phyloP scores from a whole-genome alignment of 1,140 invertebrate genomes.

The Drosophila yakuba region DNA sequence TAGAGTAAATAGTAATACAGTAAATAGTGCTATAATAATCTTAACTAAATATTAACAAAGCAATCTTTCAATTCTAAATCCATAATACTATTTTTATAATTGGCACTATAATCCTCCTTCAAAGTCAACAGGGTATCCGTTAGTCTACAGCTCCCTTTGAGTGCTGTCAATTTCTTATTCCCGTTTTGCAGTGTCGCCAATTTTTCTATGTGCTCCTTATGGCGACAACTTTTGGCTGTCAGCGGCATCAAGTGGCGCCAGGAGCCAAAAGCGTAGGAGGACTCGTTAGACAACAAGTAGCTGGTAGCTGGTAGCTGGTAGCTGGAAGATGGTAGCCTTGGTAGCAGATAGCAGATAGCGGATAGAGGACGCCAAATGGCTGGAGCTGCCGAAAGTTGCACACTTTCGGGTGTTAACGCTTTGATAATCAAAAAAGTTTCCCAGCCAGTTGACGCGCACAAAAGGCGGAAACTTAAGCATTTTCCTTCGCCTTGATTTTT shows the following conservation, averaged over 20 bases:
- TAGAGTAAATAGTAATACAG: too few species aligned
- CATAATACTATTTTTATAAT: too few species aligned
- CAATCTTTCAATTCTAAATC: too few species aligned
- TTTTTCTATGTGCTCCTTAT: conserved; percentile 56
- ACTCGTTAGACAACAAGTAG: conserved; percentile 80
- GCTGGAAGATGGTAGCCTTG: conserved; percentile 12
- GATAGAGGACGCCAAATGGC: conserved; percentile 41
- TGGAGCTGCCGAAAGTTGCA: conserved; percentile 62
- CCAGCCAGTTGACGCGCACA: conserved; percentile 72
- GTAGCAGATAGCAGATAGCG: conserved; percentile 19
- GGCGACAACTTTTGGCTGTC: conserved; percentile 77
- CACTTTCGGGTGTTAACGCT: conserved; percentile 79
- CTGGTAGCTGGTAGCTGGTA: conserved; percentile 62
- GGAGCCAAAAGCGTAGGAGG: conserved; percentile 24
- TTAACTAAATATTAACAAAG: too few species aligned
- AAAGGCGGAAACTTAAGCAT: conserved; percentile 68
- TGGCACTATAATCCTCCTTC: neutral
- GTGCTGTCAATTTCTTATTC: conserved; percentile 38
- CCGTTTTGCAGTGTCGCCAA: conserved; percentile 71
- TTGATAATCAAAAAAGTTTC: conserved; percentile 83
- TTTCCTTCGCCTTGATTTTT: conserved; percentile 56
- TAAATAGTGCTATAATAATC: too few species aligned
- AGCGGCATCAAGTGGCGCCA: conserved; percentile 62
- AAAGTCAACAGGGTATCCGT: conserved; percentile 36
- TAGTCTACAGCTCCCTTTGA: neutral